phyloP scores from a whole-genome alignment of 1,140 invertebrate genomes.

The Bathynomus jamesi region DNA sequence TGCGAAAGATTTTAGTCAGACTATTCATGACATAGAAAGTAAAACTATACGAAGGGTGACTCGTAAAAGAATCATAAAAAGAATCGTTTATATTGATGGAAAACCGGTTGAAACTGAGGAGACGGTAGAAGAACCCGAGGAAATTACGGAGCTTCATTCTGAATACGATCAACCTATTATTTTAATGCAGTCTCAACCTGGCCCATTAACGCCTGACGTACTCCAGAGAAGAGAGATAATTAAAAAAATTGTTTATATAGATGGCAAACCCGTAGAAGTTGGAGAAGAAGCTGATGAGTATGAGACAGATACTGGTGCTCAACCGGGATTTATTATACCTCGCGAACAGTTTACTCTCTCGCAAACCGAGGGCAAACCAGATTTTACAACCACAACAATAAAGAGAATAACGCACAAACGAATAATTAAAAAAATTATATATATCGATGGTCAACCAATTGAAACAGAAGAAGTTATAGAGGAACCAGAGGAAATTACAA shows the following conservation, averaged over 20 bases:
- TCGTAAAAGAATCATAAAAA: slow-evolving; percentile 3
- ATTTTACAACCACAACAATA: slow-evolving; percentile 37
- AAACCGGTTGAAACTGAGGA: slow-evolving; percentile 45
- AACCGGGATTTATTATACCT: background rate
- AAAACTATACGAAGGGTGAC: slow-evolving; percentile 53
- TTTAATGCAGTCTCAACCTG: too few species aligned
- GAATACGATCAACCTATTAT: background rate
- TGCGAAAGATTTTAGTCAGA: background rate
- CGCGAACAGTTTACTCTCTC: background rate
- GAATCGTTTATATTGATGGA: slow-evolving; percentile 10
- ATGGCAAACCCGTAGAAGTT: slow-evolving; percentile 48
- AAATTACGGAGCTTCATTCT: slow-evolving; percentile 4
- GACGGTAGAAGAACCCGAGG: slow-evolving; percentile 19
- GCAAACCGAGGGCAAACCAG: background rate
- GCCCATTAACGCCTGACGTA: too few species aligned
- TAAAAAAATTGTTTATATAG: slow-evolving; percentile 23
- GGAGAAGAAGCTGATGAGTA: slow-evolving; percentile 66
- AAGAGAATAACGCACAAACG: slow-evolving; percentile 64
- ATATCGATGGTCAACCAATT: slow-evolving; percentile 30
- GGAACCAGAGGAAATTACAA: slow-evolving; percentile 17
- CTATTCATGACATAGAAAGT: too few species aligned
- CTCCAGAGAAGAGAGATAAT: slow-evolving; percentile 1
- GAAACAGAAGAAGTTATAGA: slow-evolving; percentile 27
- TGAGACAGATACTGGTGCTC: background rate
- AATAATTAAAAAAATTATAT: slow-evolving; percentile 37